phyloP scores from a whole-genome alignment of 2,888 invertebrate genomes.

The Lymantria monacha region DNA sequence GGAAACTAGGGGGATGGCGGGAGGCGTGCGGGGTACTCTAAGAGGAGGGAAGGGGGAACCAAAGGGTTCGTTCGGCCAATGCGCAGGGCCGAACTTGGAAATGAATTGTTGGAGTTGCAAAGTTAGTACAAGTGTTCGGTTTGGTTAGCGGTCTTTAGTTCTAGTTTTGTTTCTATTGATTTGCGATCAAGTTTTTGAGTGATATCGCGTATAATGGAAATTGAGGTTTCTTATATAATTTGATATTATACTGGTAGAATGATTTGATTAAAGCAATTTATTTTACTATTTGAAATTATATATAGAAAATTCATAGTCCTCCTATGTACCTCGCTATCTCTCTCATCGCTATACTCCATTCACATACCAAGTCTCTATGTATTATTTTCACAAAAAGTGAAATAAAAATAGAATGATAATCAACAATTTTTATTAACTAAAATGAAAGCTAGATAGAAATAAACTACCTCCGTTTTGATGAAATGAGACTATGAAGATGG shows the following conservation, averaged over 20 bases:
- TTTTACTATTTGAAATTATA: too few relatives aligned
- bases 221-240: constrained; percentile 13
- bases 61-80: constrained; percentile 71
- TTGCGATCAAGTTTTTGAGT: constrained; percentile 38
- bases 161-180: constrained; percentile 48
- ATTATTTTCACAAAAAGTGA: too few relatives aligned
- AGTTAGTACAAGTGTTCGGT: constrained; percentile 55
- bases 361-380: too few relatives aligned
- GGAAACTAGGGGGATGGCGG: constrained; percentile 52
- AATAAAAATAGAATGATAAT: too few relatives aligned
- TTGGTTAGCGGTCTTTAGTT: constrained; percentile 57
- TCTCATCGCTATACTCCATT: too few relatives aligned
- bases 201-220: constrained; percentile 21
- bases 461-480: too few relatives aligned
- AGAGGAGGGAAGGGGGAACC: constrained; percentile 37
- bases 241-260: background rate
- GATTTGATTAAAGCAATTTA: too few relatives aligned
- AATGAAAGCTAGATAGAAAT: too few relatives aligned
- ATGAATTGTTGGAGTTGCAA: constrained; percentile 61
- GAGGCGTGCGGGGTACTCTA: constrained; percentile 31
- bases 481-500: too few relatives aligned
- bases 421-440: too few relatives aligned
- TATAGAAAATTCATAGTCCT: background rate
- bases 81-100: constrained; percentile 72
- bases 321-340: too few relatives aligned